These are phyloP conservation scores for Melanophora roralis DNA, from an alignment of 2,888 invertebrate species.

Conservation along the genomic window DNA sequence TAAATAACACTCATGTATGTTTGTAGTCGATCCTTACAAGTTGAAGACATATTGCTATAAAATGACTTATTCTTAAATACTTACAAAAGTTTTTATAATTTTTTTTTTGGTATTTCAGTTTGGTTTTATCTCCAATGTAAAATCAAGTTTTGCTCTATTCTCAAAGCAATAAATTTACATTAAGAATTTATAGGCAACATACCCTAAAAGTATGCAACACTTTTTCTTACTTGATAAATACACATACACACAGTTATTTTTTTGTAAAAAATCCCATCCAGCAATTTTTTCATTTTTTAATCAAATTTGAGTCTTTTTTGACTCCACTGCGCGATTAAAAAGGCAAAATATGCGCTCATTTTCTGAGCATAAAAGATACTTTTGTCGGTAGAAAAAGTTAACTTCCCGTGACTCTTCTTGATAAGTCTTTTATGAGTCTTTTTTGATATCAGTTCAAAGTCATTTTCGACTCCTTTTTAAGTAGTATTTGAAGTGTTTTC, in stretches of 20 bases:
- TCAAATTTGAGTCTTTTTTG: no score
- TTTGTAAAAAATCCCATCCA: no score
- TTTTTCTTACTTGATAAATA: neutral
- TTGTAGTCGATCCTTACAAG: neutral
- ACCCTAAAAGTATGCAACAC: conserved; percentile 42
- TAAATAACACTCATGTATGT: neutral
- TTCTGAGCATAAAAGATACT: no score
- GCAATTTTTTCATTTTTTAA: no score
- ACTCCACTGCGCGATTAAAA: no score
- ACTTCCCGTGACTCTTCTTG: no score
- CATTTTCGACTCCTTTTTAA: no score
- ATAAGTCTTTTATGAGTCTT: no score
- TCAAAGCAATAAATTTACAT: conserved; percentile 53
- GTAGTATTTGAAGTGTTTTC: no score
- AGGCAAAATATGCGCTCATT: no score
- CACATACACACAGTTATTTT: neutral
- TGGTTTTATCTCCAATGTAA: conserved; percentile 43
- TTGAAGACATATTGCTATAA: neutral
- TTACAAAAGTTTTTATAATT: neutral
- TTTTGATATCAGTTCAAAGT: no score
- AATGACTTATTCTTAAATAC: neutral
- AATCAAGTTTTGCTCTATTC: conserved; percentile 55
- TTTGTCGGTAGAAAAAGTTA: no score
- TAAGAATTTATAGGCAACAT: conserved; percentile 51
- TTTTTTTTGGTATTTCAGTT: neutral